Percentiles rank a stretch among this genome's conserved stretches.
These are phyloP conservation scores for Strix uralensis DNA, from an alignment of 2,113 vertebrate genomes.

Conservation along the genomic window DNA sequence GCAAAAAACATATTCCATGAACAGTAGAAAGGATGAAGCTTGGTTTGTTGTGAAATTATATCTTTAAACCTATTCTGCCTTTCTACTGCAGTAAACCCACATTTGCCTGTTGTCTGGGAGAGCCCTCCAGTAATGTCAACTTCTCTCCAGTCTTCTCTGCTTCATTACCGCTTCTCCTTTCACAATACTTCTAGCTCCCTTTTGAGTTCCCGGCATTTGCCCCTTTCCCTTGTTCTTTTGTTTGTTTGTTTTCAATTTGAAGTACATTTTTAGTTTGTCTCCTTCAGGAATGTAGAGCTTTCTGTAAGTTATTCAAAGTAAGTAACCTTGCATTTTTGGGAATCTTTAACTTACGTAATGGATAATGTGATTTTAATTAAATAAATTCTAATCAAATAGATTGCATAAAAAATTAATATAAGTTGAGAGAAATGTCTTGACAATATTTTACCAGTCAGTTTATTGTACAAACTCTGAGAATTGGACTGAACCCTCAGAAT, in stretches of 20 bases:
- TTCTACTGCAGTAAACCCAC: background rate
- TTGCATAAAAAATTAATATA: background rate
- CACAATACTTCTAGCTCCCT: background rate
- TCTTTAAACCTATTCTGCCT: background rate
- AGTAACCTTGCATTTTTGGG: background rate
- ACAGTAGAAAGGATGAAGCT: background rate
- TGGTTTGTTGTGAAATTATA: background rate
- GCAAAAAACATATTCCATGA: background rate
- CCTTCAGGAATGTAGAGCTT: background rate
- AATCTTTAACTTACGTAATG: background rate
- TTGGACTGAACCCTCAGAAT: background rate
- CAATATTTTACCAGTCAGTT: background rate
- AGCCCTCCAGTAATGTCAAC: slow-evolving; percentile 24
- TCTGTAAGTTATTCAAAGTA: background rate
- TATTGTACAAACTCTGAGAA: background rate
- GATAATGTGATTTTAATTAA: background rate
- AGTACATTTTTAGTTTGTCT: background rate
- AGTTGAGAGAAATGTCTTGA: background rate
- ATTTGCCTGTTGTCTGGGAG: background rate
- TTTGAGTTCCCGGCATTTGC: background rate
- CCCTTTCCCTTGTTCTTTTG: background rate
- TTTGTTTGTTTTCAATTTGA: background rate
- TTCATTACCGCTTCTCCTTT: slow-evolving; percentile 8
- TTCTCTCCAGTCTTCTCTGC: slow-evolving; percentile 1
- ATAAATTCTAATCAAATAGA: background rate